These are phyloP conservation scores for Addax nasomaculatus DNA, from an alignment of 2,113 vertebrate genomes.

Conservation along the genomic window DNA sequence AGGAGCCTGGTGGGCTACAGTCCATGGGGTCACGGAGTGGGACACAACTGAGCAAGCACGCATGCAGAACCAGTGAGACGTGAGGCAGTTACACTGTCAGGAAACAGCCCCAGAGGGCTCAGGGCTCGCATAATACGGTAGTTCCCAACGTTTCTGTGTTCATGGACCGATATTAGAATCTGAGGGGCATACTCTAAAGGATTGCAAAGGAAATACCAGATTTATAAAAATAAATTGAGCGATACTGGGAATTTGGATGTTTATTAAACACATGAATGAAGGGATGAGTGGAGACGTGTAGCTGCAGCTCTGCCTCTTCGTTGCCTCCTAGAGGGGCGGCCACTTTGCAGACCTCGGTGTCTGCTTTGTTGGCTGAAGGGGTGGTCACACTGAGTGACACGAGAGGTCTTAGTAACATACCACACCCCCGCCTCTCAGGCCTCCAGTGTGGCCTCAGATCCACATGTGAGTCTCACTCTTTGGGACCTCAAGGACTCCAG, in stretches of 20 bases:
- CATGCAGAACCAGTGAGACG: neutral
- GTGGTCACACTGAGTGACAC: neutral
- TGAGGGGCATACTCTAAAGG: neutral
- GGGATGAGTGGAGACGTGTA: neutral
- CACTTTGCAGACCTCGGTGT: neutral
- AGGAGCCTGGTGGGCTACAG: neutral
- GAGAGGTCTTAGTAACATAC: neutral
- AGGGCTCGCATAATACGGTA: neutral
- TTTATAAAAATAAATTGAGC: neutral
- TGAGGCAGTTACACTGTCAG: neutral
- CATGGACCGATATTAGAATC: neutral
- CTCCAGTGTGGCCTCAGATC: too few species aligned
- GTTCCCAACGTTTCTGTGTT: neutral
- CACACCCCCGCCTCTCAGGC: too few species aligned
- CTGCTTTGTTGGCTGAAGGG: neutral
- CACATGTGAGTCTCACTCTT: too few species aligned
- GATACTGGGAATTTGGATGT: neutral
- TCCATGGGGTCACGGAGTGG: neutral
- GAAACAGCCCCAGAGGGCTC: neutral
- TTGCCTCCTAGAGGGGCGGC: neutral
- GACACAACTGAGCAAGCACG: rapidly evolving
- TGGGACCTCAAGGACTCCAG: neutral
- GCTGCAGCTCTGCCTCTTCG: neutral
- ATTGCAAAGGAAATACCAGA: neutral
- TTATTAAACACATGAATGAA: neutral